Base-by-base conservation (phyloP, 2,113 vertebrate species). In the Mugil cephalus region DNA sequence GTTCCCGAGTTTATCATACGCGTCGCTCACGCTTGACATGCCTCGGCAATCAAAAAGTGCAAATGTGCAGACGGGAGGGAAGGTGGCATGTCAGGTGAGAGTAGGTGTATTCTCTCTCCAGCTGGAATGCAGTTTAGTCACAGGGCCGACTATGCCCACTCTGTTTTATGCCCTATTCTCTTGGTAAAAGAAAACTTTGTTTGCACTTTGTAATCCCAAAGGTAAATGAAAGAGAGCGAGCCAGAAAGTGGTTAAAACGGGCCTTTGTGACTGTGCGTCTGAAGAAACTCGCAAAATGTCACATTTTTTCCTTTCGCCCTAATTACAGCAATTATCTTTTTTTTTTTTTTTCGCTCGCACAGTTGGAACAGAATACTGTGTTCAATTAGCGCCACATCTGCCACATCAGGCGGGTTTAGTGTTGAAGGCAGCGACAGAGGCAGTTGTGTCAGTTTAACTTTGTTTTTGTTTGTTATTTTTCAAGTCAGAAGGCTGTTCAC, bases 241-340 rank as follows among this genome's bases (percentile, higher is more conserved):
- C 21, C 39, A 53, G 24, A 11, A 56, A 54, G 51, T 18, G 36
- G 1, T 72, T 59, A 48, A n/a, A 47, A 30, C 24, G 5, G 24
- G 24, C 24, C 24, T 30, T 5, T 30, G 24, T 30, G 24, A 30
- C 3, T 30, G 24, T 30, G 14, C 38, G 19, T 48, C 2, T 7
- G 52, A 58, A 62, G 47, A 55, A 50, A 50, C 58, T 39, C 21
- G 42, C 34, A 48, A 69, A 58, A 62, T 56, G 46, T 13, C 54
- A 66, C 58, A 55, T 11, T 62, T 72, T 66, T 50, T 9, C 36
- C 17, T 7, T 0, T 14, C 47, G 7, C 18, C 40, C 4, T 81
- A 59, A 80, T 73, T 63, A 48, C 24, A 52, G 58, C 51, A 79
- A 79, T 79, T 62, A 68, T 7, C 48, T 36, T 63, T 63, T 70